Conservation (phyloP, 2,113 vertebrate species). For the Formicarius rufipectus region DNA sequence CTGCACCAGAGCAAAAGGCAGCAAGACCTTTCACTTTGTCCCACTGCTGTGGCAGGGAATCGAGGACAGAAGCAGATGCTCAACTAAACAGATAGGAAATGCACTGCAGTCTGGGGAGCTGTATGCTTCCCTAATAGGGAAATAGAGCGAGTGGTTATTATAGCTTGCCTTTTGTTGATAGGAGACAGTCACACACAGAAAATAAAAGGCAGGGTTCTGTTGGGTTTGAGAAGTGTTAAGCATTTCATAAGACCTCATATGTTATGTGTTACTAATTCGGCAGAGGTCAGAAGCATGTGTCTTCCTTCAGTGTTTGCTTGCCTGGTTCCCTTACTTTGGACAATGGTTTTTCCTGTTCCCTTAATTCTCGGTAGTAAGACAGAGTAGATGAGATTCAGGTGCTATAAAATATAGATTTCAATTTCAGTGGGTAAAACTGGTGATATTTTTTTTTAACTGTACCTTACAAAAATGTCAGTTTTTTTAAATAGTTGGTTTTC, state of each 20-base stretch:
- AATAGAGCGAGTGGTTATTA: background rate
- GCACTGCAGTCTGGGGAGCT: background rate
- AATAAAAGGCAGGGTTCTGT: background rate
- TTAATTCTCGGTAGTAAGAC: background rate
- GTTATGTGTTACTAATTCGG: background rate
- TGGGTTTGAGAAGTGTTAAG: background rate
- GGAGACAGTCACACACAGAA: background rate
- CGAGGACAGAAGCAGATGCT: background rate
- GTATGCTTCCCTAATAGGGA: accelerated
- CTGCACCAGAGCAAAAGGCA: background rate
- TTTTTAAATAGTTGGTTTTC: background rate
- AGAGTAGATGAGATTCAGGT: background rate
- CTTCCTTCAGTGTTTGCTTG: background rate
- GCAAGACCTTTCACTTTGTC: background rate
- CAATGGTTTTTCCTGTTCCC: background rate
- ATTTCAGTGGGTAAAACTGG: background rate
- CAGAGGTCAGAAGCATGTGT: background rate
- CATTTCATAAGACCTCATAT: background rate
- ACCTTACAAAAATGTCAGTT: background rate
- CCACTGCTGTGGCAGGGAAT: background rate
- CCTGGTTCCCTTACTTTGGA: background rate
- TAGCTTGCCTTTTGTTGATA: background rate
- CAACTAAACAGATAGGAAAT: background rate
- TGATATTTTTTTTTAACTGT: background rate
- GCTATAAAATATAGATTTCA: background rate